Evolutionary conservation across 2,797 vertebrate genomes (phyloP).

Genomic region (Thalassophryne amazonica): DNA sequence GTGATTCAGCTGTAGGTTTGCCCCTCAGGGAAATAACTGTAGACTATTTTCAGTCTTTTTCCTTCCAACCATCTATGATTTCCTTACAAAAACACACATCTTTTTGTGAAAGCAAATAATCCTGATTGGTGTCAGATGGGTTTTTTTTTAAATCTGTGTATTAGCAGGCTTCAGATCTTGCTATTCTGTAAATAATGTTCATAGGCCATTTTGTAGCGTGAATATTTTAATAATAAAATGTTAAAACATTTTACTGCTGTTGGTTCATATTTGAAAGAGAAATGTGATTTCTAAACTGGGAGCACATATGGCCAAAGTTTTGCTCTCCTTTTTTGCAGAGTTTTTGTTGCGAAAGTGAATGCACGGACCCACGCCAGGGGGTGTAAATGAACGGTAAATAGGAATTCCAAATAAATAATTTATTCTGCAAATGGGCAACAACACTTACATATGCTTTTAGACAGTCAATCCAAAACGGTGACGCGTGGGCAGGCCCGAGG

Average conservation of each 20-base stretch:
- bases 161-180: constrained; percentile 63
- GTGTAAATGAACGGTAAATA: too few species aligned
- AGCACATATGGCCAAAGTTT: too few species aligned
- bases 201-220: constrained; percentile 85
- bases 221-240: constrained; percentile 86
- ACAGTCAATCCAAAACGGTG: too few species aligned
- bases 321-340: neutral
- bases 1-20: constrained; percentile 67
- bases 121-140: constrained; percentile 39
- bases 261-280: neutral
- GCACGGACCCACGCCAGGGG: too few species aligned
- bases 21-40: constrained; percentile 75
- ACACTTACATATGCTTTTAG: too few species aligned
- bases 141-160: constrained; percentile 62
- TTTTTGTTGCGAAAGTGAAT: too few species aligned
- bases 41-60: constrained; percentile 33
- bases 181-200: constrained; percentile 83
- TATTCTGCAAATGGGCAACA: too few species aligned
- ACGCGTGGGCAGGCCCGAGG: too few species aligned
- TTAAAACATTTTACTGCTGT: constrained; percentile 52
- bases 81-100: constrained; percentile 20
- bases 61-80: constrained; percentile 5
- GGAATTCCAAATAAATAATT: too few species aligned
- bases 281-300: neutral
- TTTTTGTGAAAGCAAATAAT: constrained; percentile 33